Percentiles rank a stretch among this genome's conserved stretches.
phyloP scores from a whole-genome alignment of 2,797 vertebrate genomes.

The Argentina silus region DNA sequence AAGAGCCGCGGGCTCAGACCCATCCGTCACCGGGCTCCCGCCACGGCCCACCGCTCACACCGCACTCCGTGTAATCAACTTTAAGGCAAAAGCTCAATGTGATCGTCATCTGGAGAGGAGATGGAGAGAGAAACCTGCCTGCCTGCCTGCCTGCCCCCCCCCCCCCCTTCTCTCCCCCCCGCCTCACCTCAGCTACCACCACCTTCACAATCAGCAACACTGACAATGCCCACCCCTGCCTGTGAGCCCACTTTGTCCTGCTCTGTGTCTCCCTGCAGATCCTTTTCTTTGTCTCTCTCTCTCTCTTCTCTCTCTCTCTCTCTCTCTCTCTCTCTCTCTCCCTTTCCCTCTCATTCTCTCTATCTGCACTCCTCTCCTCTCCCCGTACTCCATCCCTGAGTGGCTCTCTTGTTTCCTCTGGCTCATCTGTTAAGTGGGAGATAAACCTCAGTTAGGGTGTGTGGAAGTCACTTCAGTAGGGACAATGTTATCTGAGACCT shows the following conservation, averaged over 20 bases:
- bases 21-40: conserved; percentile 51
- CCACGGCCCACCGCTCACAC: conserved; percentile 35
- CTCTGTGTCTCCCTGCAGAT: background rate
- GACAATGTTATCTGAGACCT: conserved; percentile 66
- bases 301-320: conserved; percentile 13
- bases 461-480: conserved; percentile 71
- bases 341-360: conserved; percentile 8
- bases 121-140: conserved; percentile 27
- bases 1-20: conserved; percentile 55
- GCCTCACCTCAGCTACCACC: background rate
- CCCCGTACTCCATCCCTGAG: conserved; percentile 50
- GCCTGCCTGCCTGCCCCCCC: conserved; percentile 6
- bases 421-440: conserved; percentile 74
- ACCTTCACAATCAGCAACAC: background rate
- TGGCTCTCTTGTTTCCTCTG: conserved; percentile 71
- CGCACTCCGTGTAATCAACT: conserved; percentile 33
- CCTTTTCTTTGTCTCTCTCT: conserved; percentile 19
- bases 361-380: conserved; percentile 12
- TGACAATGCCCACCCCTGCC: background rate
- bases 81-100: conserved; percentile 28
- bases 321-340: conserved; percentile 28
- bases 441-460: conserved; percentile 69
- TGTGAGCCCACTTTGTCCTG: background rate
- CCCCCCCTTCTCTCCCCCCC: conserved; percentile 5
- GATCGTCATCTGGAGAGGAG: conserved; percentile 51